A percentile compares a stretch with the other conserved stretches of the same genome.
Evolutionary conservation across 2,113 vertebrate species (phyloP).

Genomic region (Crotalus viridis): DNA sequence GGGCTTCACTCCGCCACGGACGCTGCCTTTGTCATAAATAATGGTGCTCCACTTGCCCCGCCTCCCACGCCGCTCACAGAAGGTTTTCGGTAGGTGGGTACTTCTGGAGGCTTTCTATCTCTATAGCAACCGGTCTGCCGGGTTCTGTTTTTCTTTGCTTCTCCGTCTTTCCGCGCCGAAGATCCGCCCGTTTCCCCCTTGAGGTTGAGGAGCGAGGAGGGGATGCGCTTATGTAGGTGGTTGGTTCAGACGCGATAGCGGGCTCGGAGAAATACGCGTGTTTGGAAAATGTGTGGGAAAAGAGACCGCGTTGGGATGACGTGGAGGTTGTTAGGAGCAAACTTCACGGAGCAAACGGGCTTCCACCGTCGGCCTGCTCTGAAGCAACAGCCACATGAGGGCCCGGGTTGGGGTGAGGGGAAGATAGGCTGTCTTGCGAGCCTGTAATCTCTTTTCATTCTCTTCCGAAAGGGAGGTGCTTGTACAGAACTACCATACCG

Average conservation of each 20-base stretch:
- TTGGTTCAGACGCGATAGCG: neutral
- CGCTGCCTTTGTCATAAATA: neutral
- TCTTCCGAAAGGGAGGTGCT: neutral
- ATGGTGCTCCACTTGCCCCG: neutral
- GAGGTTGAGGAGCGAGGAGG: neutral
- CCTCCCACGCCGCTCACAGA: too few species aligned
- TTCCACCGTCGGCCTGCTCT: neutral
- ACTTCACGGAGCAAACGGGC: neutral
- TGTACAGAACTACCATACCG: neutral
- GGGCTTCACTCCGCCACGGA: neutral
- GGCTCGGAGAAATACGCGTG: neutral
- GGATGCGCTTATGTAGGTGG: neutral
- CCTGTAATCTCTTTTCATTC: neutral
- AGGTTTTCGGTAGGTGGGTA: neutral
- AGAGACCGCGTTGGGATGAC: neutral
- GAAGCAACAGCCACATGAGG: neutral
- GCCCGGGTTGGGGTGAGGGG: neutral
- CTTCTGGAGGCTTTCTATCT: neutral
- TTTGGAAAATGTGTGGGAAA: neutral
- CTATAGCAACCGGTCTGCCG: neutral
- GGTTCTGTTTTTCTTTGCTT: neutral
- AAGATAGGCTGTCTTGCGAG: neutral
- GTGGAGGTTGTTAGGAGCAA: neutral
- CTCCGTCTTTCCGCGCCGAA: neutral
- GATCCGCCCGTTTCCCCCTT: neutral